Evolutionary conservation across 2,888 invertebrate genomes (phyloP), one percentile per base, ranked within the genome.

Genomic region (Synergus itoensis): DNA sequence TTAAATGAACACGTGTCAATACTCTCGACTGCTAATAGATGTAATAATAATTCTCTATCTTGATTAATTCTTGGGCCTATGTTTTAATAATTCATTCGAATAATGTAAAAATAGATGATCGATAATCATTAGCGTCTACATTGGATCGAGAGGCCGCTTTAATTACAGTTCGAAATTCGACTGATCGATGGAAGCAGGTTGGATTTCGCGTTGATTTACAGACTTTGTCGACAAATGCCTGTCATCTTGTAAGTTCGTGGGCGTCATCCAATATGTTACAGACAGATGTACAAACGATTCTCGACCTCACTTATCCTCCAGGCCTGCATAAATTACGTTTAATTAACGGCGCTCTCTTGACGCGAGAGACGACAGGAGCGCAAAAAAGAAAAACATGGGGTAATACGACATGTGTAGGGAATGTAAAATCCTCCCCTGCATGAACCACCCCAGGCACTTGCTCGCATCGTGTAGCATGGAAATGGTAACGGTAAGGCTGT

Each of bases 401-500:
- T 9, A 60, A 18, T 21, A 60, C 60, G 0, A 60, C 1, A 21
- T 16, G 48, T 36, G 36, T 36, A 36, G 36, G 36, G 4, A 45
- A 14, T 45, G 45, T 45, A 45, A 45, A 45, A 45, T 12, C 45
- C 45, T 45, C 45, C 45, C 45, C 45, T 45, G 14, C 45, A 45
- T 45, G 45, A 45, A 45, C 45, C 14, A 45, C 45, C 45, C 12
- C 12, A 45, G 45, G 45, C 45, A 14, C 11, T 45, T 45, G 12
- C 14, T 11, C 7, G 14, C 45, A 45, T 57, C 18, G n/a, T 57
- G 9, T 57, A 9, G n/a, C 1, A 18, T 57, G 11, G 11, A 9
- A 57, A n/a, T 57, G 57, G 57, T 18, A 81, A 84, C 80, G 80
- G 64, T 40, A 40, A 53, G 18, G 36, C 41, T 40, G 84, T 79